phyloP scores from a whole-genome alignment of 2,797 vertebrate species.

The Neoniphon sammara region DNA sequence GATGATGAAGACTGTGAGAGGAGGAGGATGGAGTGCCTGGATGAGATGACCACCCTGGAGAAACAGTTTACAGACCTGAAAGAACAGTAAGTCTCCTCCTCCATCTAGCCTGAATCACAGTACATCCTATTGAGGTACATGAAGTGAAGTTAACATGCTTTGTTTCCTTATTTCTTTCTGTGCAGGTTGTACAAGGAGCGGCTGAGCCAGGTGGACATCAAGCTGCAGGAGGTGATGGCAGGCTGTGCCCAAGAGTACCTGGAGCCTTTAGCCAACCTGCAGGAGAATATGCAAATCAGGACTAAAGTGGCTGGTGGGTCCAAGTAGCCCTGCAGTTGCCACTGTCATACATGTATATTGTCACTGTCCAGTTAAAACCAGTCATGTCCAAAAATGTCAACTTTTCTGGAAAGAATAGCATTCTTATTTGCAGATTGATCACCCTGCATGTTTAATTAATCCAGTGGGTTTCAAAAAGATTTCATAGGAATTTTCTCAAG shows the following conservation, averaged over 20 bases:
- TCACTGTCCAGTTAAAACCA: no score
- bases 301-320: slow-evolving; percentile 96
- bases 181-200: slow-evolving; percentile 96
- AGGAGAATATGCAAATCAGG: slow-evolving; percentile 99
- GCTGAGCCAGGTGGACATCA: slow-evolving; percentile 97
- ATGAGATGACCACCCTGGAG: slow-evolving; percentile 99
- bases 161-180: slow-evolving; percentile 23
- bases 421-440: no score
- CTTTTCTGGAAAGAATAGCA: no score
- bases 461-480: no score
- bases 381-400: no score
- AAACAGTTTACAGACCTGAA: slow-evolving; percentile 99
- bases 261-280: slow-evolving; percentile 96
- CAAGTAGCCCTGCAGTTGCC: neutral
- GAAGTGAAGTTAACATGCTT: neutral
- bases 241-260: slow-evolving; percentile 98
- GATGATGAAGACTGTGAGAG: slow-evolving; percentile 99
- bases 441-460: no score
- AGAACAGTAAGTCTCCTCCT: slow-evolving; percentile 91
- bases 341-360: neutral
- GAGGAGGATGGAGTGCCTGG: slow-evolving; percentile 97
- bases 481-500: no score
- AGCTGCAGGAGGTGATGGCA: slow-evolving; percentile 97
- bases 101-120: no score
- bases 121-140: neutral